These are phyloP conservation scores for Gavialis gangeticus DNA, from an alignment of 2,113 vertebrate species.

Conservation along the genomic window DNA sequence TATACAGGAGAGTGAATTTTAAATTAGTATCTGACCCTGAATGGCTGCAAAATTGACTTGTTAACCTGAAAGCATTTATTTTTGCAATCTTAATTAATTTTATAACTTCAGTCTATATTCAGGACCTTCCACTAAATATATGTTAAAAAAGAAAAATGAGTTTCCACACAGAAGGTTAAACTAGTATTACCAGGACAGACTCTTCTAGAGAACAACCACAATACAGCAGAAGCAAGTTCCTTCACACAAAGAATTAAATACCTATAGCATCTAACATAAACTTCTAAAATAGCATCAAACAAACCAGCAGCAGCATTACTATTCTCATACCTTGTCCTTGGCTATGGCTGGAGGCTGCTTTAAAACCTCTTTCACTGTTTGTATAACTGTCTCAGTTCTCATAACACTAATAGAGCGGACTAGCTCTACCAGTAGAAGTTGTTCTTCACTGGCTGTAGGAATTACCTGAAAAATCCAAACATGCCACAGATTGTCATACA, in stretches of 20 bases:
- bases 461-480: constrained; percentile 86
- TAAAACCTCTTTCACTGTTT: constrained; percentile 97
- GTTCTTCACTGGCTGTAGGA: constrained; percentile 93
- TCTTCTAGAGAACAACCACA: background rate
- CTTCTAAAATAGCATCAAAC: background rate
- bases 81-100: background rate
- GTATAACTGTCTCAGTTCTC: constrained; percentile 97
- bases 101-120: background rate
- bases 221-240: background rate
- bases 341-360: constrained; percentile 97
- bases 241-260: background rate
- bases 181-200: background rate
- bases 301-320: background rate
- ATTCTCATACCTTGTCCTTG: constrained; percentile 90
- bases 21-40: background rate
- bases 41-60: background rate
- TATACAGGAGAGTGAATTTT: background rate
- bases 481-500: background rate
- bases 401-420: constrained; percentile 97
- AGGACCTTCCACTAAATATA: background rate
- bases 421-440: constrained; percentile 94
- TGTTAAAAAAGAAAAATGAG: background rate
- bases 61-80: background rate
- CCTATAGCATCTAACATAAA: background rate
- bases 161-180: background rate